Evolutionary conservation across 2,888 invertebrate genomes (phyloP), one percentile per base, ranked within the genome.

Genomic region (Oligia fasciuncula): DNA sequence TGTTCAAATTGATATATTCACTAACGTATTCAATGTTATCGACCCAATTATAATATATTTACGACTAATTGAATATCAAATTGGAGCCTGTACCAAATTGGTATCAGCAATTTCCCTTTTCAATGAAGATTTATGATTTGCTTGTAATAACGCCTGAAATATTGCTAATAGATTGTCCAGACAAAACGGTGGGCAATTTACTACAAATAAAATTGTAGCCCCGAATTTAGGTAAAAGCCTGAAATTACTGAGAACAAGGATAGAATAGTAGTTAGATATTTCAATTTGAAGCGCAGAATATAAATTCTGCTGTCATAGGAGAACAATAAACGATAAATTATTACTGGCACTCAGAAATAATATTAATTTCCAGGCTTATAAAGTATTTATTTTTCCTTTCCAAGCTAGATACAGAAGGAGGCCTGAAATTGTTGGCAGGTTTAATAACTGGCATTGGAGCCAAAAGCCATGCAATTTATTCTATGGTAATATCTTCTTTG

Each of bases 31-130:
- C 63, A 78, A 72, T 80, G 81, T 88, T 84, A 82, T 86, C 86
- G 63, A 85, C 43, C 54, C 43, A 77, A 60, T 79, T 82, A 89
- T 89, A 89, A 88, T 89, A 68, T 82, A 88, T 89, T 88, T 84
- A 77, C 65, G 77, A 72, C 80, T 88, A 89, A 89, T 88, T 89
- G 89, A 88, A 88, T 89, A 86, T 82, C 79, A 82, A 89, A 88
- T 88, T 82, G 82, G 73, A 71, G 80, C 75, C 75, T 49, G 46
- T 67, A 81, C 70, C 73, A 67, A 85, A 85, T 81, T 73, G 85
- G 62, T 85, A 85, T 79, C 84, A 69, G 66, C 62, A 81, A 87
- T 79, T 85, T 83, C 71, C 79, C 73, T 66, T 73, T 68, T 54
- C 80, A 80, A 81, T 80, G 74, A 80, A 85, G 81, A 87, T 85